A percentile compares a stretch with the other conserved stretches of the same genome.
phyloP scores from a whole-genome alignment of 2,888 invertebrate genomes.

The Campopleginae sp. region DNA sequence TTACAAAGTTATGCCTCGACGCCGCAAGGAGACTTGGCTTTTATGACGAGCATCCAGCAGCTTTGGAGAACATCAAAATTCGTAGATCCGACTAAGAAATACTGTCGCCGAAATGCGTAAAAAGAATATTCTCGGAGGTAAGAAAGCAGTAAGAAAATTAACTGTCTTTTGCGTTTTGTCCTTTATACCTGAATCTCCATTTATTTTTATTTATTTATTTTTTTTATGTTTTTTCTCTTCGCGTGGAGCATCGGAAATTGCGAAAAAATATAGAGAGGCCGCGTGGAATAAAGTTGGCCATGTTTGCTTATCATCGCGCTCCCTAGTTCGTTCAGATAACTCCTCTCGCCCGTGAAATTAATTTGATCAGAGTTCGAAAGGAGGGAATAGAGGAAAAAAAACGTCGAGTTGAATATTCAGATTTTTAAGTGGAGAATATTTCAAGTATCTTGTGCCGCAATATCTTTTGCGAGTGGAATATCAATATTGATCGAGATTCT shows the following conservation, averaged over 20 bases:
- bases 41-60: conserved; percentile 1
- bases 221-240: not conserved
- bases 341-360: conserved; percentile 13
- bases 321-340: not conserved
- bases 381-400: conserved; percentile 14
- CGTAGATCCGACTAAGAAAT: not conserved
- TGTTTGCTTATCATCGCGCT: conserved; percentile 14
- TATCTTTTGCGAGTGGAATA: conserved; percentile 68
- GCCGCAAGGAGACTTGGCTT: conserved; percentile 22
- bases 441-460: conserved; percentile 25
- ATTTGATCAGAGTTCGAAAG: conserved; percentile 22
- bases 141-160: not conserved
- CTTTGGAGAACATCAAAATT: conserved; percentile 10
- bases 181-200: not conserved
- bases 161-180: not conserved
- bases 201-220: too few species aligned
- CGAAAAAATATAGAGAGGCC: not conserved
- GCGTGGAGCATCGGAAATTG: not conserved
- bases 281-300: not conserved
- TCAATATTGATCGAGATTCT: conserved; percentile 78
- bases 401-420: conserved; percentile 17
- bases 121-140: not conserved
- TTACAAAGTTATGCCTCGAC: conserved; percentile 30
- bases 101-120: not conserved
- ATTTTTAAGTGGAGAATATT: conserved; percentile 45